These are phyloP conservation scores for Phyto melanocephala DNA, from an alignment of 2,888 invertebrate species.

Conservation along the genomic window DNA sequence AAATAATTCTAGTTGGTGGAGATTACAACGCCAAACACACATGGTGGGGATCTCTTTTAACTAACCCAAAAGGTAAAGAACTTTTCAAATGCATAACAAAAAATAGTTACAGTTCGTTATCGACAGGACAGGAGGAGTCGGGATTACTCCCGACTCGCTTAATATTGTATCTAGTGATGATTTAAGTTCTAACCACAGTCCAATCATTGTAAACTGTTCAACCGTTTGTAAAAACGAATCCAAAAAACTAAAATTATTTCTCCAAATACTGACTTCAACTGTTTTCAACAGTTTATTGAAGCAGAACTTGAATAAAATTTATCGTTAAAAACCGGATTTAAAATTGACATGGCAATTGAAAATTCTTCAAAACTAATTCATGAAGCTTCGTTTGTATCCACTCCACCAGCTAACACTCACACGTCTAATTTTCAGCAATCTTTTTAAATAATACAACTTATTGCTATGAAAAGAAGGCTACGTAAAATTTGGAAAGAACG, in stretches of 20 bases:
- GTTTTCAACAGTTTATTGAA: slow-evolving; percentile 7
- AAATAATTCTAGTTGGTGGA: too few relatives aligned
- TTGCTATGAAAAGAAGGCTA: too few relatives aligned
- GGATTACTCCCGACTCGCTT: not conserved
- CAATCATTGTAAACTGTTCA: slow-evolving; percentile 10
- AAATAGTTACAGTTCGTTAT: too few relatives aligned
- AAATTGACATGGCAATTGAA: not conserved
- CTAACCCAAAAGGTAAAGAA: too few relatives aligned
- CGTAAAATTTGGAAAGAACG: not conserved
- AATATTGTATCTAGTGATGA: slow-evolving; percentile 17
- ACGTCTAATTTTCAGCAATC: not conserved
- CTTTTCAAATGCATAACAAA: too few relatives aligned
- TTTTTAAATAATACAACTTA: slow-evolving; percentile 12
- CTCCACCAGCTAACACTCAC: not conserved
- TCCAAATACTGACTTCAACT: slow-evolving; percentile 2
- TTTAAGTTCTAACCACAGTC: slow-evolving; percentile 22
- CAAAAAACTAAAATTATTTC: not conserved
- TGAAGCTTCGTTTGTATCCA: not conserved
- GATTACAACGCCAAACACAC: too few relatives aligned
- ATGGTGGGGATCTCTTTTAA: too few relatives aligned
- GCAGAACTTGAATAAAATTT: not conserved
- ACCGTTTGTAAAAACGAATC: slow-evolving; percentile 16
- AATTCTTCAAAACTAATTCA: not conserved
- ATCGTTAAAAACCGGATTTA: not conserved
- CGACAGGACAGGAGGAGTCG: not conserved